These are phyloP conservation scores for Thyatira batis DNA, from an alignment of 2,888 invertebrate species.

Conservation along the genomic window DNA sequence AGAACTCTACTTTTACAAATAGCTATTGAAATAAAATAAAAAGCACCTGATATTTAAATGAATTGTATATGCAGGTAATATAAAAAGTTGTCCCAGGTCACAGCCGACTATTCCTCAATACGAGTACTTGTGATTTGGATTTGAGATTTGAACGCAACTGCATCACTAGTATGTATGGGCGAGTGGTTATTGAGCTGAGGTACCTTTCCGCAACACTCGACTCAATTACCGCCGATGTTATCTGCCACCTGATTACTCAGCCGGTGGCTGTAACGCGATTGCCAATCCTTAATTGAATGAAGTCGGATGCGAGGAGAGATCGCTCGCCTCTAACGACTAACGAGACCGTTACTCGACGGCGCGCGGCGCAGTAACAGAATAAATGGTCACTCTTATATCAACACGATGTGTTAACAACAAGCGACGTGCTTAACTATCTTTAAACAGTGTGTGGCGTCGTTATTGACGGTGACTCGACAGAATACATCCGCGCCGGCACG, in stretches of 20 bases:
- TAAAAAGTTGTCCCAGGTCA: too few relatives aligned
- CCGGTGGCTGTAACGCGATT: neutral
- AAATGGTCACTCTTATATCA: neutral
- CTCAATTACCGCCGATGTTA: neutral
- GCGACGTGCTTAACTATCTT: neutral
- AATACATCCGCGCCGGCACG: neutral
- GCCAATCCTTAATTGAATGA: neutral
- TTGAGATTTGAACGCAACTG: too few relatives aligned
- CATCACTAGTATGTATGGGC: too few relatives aligned
- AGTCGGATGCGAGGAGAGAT: constrained; percentile 4
- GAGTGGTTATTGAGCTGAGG: too few relatives aligned
- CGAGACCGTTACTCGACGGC: neutral
- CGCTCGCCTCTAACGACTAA: neutral
- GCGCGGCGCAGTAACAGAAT: neutral
- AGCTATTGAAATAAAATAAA: too few relatives aligned
- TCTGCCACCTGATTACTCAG: neutral
- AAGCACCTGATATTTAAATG: too few relatives aligned
- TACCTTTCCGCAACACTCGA: neutral
- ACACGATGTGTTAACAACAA: neutral
- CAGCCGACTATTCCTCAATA: too few relatives aligned
- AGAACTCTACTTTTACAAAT: too few relatives aligned
- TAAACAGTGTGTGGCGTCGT: constrained; percentile 24
- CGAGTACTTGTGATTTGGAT: too few relatives aligned
- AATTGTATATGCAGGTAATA: too few relatives aligned
- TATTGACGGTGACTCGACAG: constrained; percentile 41